Evolutionary conservation across 2,888 invertebrate species (phyloP).

Genomic region (Synanthedon andrenaeformis): DNA sequence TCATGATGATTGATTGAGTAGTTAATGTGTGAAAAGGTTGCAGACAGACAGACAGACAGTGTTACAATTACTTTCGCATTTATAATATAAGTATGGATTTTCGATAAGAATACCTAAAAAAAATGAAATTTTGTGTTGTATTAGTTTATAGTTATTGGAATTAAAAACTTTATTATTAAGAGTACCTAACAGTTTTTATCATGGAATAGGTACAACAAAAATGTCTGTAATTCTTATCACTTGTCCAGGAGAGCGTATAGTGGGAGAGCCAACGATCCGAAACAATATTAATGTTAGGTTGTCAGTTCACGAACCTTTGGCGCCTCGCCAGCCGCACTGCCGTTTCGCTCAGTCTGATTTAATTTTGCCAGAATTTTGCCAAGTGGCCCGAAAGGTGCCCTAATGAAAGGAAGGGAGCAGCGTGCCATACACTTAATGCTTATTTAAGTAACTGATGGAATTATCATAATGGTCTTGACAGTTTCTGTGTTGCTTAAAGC

Average conservation of each 20-base stretch:
- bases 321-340: conserved; percentile 26
- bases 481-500: too few relatives aligned
- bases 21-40: too few relatives aligned
- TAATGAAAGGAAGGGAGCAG: conserved; percentile 5
- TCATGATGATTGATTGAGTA: too few relatives aligned
- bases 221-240: conserved; percentile 16
- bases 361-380: conserved; percentile 20
- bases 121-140: too few relatives aligned
- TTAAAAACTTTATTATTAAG: too few relatives aligned
- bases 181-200: too few relatives aligned
- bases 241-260: conserved; percentile 9
- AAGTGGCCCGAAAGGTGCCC: conserved; percentile 5
- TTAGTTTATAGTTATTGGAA: too few relatives aligned
- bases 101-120: too few relatives aligned
- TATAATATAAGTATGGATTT: too few relatives aligned
- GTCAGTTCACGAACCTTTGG: conserved; percentile 12
- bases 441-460: background rate
- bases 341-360: conserved; percentile 20
- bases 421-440: background rate
- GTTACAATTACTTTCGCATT: too few relatives aligned
- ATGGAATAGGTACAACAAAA: background rate
- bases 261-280: conserved; percentile 16
- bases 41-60: too few relatives aligned
- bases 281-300: conserved; percentile 27
- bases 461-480: background rate